Evolutionary conservation across 2,113 vertebrate genomes (phyloP).

Genomic region (Passer domesticus): DNA sequence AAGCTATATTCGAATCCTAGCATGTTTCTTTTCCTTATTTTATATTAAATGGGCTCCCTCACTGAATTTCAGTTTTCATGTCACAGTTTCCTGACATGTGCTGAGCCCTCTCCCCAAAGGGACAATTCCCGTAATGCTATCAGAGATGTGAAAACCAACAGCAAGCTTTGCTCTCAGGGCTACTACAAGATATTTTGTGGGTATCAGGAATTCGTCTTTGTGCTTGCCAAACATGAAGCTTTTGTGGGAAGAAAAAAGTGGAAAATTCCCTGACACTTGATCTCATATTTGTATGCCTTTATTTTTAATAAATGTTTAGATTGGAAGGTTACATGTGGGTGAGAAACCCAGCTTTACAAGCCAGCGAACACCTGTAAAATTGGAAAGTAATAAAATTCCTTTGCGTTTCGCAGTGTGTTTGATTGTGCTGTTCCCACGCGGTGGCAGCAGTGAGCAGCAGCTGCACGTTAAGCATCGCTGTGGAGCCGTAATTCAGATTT

Average conservation of each 20-base stretch:
- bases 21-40: neutral
- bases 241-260: neutral
- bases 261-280: neutral
- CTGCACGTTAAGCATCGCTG: accelerated
- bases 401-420: neutral
- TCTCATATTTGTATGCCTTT: neutral
- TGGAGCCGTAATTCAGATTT: accelerated
- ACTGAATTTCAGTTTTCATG: neutral
- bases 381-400: neutral
- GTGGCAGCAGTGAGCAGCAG: conserved; percentile 28
- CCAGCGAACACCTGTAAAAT: neutral
- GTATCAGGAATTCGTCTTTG: neutral
- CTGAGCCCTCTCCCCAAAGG: neutral
- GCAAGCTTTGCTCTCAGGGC: accelerated
- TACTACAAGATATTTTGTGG: neutral
- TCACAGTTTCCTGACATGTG: neutral
- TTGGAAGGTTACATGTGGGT: neutral
- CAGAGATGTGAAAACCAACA: neutral
- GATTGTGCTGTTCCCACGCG: neutral
- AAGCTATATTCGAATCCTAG: neutral
- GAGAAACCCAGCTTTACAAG: neutral
- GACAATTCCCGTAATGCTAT: neutral
- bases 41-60: neutral
- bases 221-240: neutral
- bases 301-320: neutral